Evolutionary conservation across 2,888 invertebrate species (phyloP).

Genomic region (Eueremaeus valkanovi): DNA sequence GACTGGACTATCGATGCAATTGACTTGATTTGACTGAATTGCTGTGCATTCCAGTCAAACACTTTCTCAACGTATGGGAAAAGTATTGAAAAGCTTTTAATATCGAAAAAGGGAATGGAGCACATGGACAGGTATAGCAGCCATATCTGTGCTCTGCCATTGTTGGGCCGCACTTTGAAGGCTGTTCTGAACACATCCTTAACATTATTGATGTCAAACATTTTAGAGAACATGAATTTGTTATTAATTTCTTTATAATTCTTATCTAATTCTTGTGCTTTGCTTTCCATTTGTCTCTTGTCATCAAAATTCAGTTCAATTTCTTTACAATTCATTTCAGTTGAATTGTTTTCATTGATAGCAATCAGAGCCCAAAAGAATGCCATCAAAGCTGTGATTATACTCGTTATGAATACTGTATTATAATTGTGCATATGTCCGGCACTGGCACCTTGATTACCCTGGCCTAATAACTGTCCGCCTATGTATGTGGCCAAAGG

Average conservation of each 20-base stretch:
- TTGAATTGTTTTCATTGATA: too few relatives aligned
- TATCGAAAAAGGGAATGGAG: neutral
- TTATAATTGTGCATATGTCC: too few relatives aligned
- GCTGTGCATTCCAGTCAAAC: constrained; percentile 1
- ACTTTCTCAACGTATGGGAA: constrained; percentile 31
- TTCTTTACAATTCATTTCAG: too few relatives aligned
- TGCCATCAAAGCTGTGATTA: too few relatives aligned
- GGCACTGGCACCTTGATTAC: too few relatives aligned
- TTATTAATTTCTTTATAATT: neutral
- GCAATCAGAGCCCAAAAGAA: too few relatives aligned
- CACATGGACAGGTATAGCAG: constrained; percentile 4
- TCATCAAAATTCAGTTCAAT: too few relatives aligned
- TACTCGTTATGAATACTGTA: too few relatives aligned
- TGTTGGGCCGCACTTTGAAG: constrained; percentile 1
- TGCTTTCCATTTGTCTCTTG: neutral
- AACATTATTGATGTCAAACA: constrained; percentile 12
- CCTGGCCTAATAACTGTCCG: too few relatives aligned
- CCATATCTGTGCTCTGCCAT: constrained; percentile 8
- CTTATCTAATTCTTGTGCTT: neutral
- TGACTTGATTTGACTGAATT: neutral
- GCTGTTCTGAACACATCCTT: neutral
- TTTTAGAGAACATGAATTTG: neutral
- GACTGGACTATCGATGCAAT: neutral
- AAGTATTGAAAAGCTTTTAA: neutral
- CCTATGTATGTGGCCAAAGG: too few relatives aligned